Conservation (phyloP, 1,140 invertebrate species). For the Tenebrio molitor region DNA sequence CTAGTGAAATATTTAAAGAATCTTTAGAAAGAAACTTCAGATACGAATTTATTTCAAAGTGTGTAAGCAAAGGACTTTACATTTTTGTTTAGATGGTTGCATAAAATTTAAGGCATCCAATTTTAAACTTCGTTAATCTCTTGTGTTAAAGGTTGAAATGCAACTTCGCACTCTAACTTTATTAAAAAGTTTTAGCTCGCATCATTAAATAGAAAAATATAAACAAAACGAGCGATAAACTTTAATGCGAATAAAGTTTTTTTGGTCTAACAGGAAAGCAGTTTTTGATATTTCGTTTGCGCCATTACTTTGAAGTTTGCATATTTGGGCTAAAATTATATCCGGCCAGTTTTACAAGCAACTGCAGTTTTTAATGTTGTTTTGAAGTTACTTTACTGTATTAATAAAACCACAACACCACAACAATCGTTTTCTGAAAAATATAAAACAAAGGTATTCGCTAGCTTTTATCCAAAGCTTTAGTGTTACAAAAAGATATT, state of each 20-base stretch:
- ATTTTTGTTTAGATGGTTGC: no score
- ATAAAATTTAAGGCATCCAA: no score
- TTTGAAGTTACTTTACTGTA: slow-evolving; percentile 33
- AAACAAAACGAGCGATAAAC: no score
- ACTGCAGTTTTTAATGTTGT: slow-evolving; percentile 13
- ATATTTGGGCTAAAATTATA: background rate
- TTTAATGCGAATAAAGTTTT: no score
- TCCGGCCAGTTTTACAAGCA: background rate
- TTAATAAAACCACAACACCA: slow-evolving; percentile 24
- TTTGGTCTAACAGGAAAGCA: no score
- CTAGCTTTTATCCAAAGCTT: slow-evolving; percentile 15
- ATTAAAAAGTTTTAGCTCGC: no score
- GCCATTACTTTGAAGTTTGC: no score
- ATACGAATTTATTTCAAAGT: background rate
- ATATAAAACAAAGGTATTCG: slow-evolving; percentile 5
- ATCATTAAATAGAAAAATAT: no score
- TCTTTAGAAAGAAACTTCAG: slow-evolving; percentile 2
- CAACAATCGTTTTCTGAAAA: slow-evolving; percentile 18
- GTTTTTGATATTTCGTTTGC: no score
- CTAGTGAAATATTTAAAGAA: slow-evolving; percentile 32
- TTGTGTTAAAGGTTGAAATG: no score
- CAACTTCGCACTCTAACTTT: no score
- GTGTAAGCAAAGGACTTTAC: background rate
- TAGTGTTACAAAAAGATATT: slow-evolving; percentile 27
- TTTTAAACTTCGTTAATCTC: no score